Base-by-base conservation (phyloP, 2,888 invertebrate species). In the Troides helena region DNA sequence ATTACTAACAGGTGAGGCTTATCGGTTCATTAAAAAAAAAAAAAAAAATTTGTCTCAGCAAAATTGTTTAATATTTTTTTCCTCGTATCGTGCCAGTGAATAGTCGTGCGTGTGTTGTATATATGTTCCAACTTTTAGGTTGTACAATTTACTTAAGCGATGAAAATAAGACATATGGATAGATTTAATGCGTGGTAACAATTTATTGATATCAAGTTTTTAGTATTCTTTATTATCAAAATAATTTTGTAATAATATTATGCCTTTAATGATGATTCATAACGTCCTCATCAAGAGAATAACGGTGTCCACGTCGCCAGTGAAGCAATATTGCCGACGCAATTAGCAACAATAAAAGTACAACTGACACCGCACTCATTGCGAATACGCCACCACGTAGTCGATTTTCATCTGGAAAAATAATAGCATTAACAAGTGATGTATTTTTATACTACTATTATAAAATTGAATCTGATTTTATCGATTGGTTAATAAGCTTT, bases 321-420 rank as follows among this genome's bases (percentile, higher is more conserved):
- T 71, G 23, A 18, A 65, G 64, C 46, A 64, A 50, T 43, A 71
- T 58, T 65, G 74, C 59, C 57, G 71, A 59, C 63, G 39, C 62
- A 23, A 36, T 62, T 21, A 70, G 70, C 58, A 70, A 63, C 61
- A 77, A 68, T 64, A 95, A 80, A 64, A 95, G 80, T 65, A 94
- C 82, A 43, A 93, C 90, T 73, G 94, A 93, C 25, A 93, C 85
- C 61, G 93, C 94, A 71, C 94, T 91, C 83, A 95, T 89, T 1
- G 94, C 94, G 76, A 94, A 94, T 77, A 95, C 93, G 43, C 94
- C 95, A 73, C 94, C 94, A 14, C 94, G 90, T 71, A 94, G 90
- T 65, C 94, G 92, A 71, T 75, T 80, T 72, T 84, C 90, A 79
- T 80, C 91, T 92, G 77, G 21, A 84, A 81, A 69, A 68, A 72